Percentiles rank a stretch among this genome's conserved stretches.
These are phyloP conservation scores for Cataglyphis rosenhaueri DNA, from an alignment of 2,888 invertebrate genomes.

Conservation along the genomic window DNA sequence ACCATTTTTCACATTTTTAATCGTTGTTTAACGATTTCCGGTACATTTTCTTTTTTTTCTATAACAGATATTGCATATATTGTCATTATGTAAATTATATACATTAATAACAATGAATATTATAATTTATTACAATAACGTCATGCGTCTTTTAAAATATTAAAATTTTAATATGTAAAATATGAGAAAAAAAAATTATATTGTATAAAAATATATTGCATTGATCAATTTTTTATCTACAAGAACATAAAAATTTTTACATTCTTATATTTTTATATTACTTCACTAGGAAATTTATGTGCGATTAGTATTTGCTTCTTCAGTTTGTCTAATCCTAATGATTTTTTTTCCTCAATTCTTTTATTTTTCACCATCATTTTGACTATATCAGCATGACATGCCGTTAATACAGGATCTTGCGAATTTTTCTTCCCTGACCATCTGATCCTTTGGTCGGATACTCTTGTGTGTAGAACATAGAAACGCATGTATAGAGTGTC, in stretches of 20 bases:
- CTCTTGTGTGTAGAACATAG: slow-evolving; percentile 11
- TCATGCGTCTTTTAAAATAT: no score
- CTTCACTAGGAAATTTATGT: not conserved
- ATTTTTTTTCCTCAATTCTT: not conserved
- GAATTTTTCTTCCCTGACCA: slow-evolving; percentile 22
- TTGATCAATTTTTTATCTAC: not conserved
- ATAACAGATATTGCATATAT: not conserved
- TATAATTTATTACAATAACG: no score
- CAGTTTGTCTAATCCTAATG: not conserved
- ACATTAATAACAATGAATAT: not conserved
- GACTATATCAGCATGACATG: not conserved
- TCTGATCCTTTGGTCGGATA: slow-evolving; percentile 13
- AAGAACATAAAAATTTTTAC: no score
- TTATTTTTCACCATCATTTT: not conserved
- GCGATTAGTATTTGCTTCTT: not conserved
- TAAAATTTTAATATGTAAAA: not conserved
- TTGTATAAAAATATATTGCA: not conserved
- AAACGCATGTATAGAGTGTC: not conserved
- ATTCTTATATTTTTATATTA: no score
- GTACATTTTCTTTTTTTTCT: not conserved
- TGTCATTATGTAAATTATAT: not conserved
- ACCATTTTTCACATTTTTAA: not conserved
- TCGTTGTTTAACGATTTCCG: not conserved
- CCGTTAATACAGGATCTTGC: not conserved
- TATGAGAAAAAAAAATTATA: slow-evolving; percentile 10